Evolutionary conservation across 2,113 vertebrate genomes (phyloP), one percentile per base, ranked within the genome.

Genomic region (Pampusana beccarii): DNA sequence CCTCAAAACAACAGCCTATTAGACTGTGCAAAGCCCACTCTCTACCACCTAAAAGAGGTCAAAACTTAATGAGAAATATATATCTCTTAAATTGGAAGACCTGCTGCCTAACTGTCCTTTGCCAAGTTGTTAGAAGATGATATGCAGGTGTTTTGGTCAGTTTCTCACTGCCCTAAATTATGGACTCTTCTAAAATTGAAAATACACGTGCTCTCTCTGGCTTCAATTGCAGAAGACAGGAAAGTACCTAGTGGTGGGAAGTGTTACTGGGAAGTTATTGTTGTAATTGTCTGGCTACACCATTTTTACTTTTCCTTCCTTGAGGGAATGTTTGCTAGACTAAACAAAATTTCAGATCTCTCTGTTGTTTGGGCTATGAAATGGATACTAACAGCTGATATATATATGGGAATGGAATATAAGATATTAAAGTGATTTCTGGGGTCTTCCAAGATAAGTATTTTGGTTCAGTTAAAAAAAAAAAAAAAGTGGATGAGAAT

Each of bases 261-360:
- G 40, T 40, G 53, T 81, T 74, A 80, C 53, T 87, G 66, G 79
- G 80, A 86, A 70, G 16, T 81, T 79, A 72, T 44, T 80, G 57
- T 48, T 88, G 34, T 44, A 82, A 89, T 56, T 95, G 91, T 58
- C 87, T 66, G 25, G 33, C 79, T 62, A 54, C 16, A 50, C 1
- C 0, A 84, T 79, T 94, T 92, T 83, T 66, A 56, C 53, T 91
- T 95, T 88, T 40, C 57, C 28, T 89, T 92, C 57, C 93, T 95
- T 69, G 62, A 91, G 84, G 90, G 90, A 93, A 65, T 20, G 24
- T 80, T 89, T 90, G 74, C 83, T 93, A 95, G 95, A 95, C 94
- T 87, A 95, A 95, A 96, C 89, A 95, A 58, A 86, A 95, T 75
- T 96, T 87, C 53, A 95, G 72, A 50, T 88, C 81, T 69, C 75